A percentile compares a stretch with the other conserved stretches of the same genome.
These are phyloP conservation scores for Cryptophagus acutangulus DNA, from an alignment of 2,888 invertebrate genomes.

Conservation along the genomic window DNA sequence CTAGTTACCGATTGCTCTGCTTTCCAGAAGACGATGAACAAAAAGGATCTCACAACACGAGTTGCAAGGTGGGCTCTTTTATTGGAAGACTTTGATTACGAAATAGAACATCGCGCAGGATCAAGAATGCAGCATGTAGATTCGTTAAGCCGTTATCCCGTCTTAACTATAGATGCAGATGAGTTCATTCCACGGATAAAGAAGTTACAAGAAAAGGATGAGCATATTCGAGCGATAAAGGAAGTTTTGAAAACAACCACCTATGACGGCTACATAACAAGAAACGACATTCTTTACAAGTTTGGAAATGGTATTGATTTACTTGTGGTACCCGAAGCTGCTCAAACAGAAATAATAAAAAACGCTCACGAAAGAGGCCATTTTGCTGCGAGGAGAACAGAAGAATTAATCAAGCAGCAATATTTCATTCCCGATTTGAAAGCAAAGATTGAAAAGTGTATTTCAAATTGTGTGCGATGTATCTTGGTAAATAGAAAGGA, in stretches of 20 bases:
- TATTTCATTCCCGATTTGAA: constrained; percentile 22
- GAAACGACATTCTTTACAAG: constrained; percentile 23
- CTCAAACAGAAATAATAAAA: constrained; percentile 19
- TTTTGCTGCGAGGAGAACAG: constrained; percentile 21
- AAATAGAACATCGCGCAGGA: constrained; percentile 27
- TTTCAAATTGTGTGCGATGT: constrained; percentile 19
- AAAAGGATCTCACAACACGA: constrained; percentile 29
- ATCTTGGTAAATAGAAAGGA: constrained; percentile 23
- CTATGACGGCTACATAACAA: constrained; percentile 20
- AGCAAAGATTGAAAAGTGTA: constrained; percentile 14
- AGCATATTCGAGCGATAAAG: too few relatives aligned
- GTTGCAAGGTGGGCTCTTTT: constrained; percentile 34
- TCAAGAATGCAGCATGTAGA: constrained; percentile 23
- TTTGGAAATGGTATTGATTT: constrained; percentile 11
- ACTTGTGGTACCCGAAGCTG: constrained; percentile 19
- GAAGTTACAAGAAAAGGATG: too few relatives aligned
- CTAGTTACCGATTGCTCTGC: constrained; percentile 38
- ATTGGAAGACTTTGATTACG: constrained; percentile 27
- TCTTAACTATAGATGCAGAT: too few relatives aligned
- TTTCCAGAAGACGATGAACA: constrained; percentile 35
- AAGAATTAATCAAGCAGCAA: constrained; percentile 20
- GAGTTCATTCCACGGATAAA: too few relatives aligned
- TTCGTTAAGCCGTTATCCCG: constrained; percentile 14
- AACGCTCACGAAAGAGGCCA: constrained; percentile 20
- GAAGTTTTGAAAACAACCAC: too few relatives aligned